These are phyloP conservation scores for Gymnocheta viridis DNA, from an alignment of 2,888 invertebrate genomes.

Conservation along the genomic window DNA sequence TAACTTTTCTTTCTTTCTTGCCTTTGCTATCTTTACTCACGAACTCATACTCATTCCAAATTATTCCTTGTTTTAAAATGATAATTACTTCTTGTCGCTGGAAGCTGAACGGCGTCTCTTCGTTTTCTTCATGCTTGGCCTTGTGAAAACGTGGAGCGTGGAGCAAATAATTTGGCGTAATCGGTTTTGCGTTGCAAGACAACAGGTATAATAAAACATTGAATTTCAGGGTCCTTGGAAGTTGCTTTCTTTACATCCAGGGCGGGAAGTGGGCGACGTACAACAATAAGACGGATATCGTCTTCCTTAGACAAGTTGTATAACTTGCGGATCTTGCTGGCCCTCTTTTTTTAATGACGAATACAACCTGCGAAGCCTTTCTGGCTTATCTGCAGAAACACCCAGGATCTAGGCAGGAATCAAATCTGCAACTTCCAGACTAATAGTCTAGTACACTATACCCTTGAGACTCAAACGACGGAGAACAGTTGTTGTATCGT, in stretches of 20 bases:
- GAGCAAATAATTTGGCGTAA: slow-evolving; percentile 95
- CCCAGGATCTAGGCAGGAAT: too few species aligned
- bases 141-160: slow-evolving; percentile 97
- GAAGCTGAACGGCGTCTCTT: slow-evolving; percentile 93
- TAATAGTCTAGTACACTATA: too few species aligned
- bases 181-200: slow-evolving; percentile 94
- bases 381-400: too few species aligned
- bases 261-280: slow-evolving; percentile 94
- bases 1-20: too few species aligned
- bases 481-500: slow-evolving; percentile 95
- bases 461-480: slow-evolving; percentile 98
- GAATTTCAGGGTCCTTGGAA: slow-evolving; percentile 95
- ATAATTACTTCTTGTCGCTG: slow-evolving; percentile 83
- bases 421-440: too few species aligned
- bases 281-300: slow-evolving; percentile 98
- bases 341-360: too few species aligned
- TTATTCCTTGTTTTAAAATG: too few species aligned
- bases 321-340: slow-evolving; percentile 85
- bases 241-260: slow-evolving; percentile 90
- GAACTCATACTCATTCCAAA: too few species aligned
- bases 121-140: slow-evolving; percentile 90
- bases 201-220: slow-evolving; percentile 95
- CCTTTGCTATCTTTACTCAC: too few species aligned
- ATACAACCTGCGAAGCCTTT: too few species aligned
- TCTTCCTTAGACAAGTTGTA: slow-evolving; percentile 98